Evolutionary conservation across 2,113 vertebrate genomes (phyloP).

Genomic region (Erythrocercus mccallii): DNA sequence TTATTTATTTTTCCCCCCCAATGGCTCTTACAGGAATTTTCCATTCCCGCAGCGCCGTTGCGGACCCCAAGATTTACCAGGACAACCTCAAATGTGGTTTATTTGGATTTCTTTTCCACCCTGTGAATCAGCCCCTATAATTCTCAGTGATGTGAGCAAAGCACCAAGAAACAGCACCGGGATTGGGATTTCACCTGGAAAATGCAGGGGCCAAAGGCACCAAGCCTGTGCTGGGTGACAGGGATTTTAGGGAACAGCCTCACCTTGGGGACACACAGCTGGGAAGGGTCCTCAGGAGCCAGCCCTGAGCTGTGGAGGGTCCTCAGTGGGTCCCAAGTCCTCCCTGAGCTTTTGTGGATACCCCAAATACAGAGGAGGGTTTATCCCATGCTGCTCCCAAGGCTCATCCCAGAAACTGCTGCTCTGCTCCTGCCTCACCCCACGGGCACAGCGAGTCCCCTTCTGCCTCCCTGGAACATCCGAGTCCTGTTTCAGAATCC

Average conservation of each 20-base stretch:
- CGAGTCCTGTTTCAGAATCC: neutral
- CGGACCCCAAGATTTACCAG: neutral
- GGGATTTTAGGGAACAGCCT: neutral
- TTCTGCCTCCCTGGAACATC: neutral
- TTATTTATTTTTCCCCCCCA: neutral
- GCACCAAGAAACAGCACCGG: neutral
- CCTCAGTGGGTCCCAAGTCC: neutral
- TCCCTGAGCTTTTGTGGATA: neutral
- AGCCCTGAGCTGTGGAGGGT: neutral
- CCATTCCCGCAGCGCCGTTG: fast-evolving
- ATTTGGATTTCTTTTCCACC: neutral
- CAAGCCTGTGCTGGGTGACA: fast-evolving
- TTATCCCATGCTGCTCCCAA: neutral
- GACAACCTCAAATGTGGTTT: neutral
- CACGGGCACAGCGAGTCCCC: fast-evolving
- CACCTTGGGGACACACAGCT: neutral
- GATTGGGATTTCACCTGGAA: neutral
- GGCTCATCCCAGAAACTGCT: neutral
- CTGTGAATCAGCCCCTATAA: neutral
- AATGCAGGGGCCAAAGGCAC: neutral
- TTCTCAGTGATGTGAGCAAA: neutral
- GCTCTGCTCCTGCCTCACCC: neutral
- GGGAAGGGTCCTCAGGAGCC: neutral
- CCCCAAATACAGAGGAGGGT: neutral
- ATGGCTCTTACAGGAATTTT: neutral